Percentiles rank a stretch among this genome's conserved stretches.
These are phyloP conservation scores for Archips xylosteana DNA, from an alignment of 2,888 invertebrate species.

Conservation along the genomic window DNA sequence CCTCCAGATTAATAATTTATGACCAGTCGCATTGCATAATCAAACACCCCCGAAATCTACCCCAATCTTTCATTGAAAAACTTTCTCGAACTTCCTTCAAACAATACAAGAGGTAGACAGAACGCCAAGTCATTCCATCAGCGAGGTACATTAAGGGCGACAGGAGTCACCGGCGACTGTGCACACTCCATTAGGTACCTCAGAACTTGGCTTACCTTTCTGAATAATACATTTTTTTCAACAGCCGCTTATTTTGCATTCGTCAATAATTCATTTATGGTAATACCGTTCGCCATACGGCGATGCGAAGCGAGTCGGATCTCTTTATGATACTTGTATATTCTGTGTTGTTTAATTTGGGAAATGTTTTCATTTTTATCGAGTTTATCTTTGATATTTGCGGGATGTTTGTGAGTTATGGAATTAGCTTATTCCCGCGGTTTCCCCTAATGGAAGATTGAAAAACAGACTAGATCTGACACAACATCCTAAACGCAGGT, in stretches of 20 bases:
- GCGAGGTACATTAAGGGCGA: conserved; percentile 28
- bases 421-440: no score
- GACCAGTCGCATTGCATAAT: conserved; percentile 16
- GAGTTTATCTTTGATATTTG: neutral
- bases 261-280: conserved; percentile 65
- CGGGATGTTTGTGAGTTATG: no score
- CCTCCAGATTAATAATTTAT: conserved; percentile 21
- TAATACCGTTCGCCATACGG: conserved; percentile 50
- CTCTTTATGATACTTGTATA: conserved; percentile 5
- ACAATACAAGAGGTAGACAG: conserved; percentile 17
- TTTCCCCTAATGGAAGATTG: no score
- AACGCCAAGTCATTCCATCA: conserved; percentile 31
- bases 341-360: conserved; percentile 18
- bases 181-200: conserved; percentile 51
- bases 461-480: no score
- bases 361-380: neutral
- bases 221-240: conserved; percentile 62
- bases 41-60: conserved; percentile 8
- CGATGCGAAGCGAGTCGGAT: conserved; percentile 19
- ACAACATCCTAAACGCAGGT: no score
- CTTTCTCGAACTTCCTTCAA: conserved; percentile 17
- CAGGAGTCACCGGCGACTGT: conserved; percentile 30
- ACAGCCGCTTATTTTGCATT: conserved; percentile 54
- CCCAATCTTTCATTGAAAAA: conserved; percentile 16
- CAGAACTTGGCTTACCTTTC: conserved; percentile 51